Evolutionary conservation across 2,797 vertebrate genomes (phyloP).

Genomic region (Cottoperca gobio): DNA sequence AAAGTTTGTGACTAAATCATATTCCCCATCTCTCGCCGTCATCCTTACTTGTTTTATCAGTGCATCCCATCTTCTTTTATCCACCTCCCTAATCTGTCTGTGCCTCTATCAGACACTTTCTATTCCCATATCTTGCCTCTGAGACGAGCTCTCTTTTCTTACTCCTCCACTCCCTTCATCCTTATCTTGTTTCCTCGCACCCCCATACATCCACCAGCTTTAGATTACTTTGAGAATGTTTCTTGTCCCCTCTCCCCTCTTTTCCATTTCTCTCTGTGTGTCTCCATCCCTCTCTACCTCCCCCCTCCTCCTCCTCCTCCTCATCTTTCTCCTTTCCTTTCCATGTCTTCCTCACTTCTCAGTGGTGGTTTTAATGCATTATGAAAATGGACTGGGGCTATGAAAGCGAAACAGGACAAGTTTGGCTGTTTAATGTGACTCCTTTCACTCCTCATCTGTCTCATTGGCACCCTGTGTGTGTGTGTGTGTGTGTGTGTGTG

Average conservation of each 20-base stretch:
- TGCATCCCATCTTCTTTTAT: slow-evolving; percentile 75
- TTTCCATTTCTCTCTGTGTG: slow-evolving; percentile 44
- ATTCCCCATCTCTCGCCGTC: slow-evolving; percentile 60
- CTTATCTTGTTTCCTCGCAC: slow-evolving; percentile 74
- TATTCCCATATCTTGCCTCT: slow-evolving; percentile 72
- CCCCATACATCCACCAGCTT: slow-evolving; percentile 71
- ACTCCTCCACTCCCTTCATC: slow-evolving; percentile 68
- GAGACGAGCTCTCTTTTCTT: slow-evolving; percentile 68
- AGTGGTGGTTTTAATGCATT: slow-evolving; percentile 83
- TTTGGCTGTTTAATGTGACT: slow-evolving; percentile 82
- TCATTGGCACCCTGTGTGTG: slow-evolving; percentile 67
- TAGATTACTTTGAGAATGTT: slow-evolving; percentile 76
- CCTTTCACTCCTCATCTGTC: slow-evolving; percentile 80
- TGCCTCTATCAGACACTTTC: slow-evolving; percentile 72
- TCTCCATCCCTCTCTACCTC: slow-evolving; percentile 44
- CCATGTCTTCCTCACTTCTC: slow-evolving; percentile 70
- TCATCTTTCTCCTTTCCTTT: slow-evolving; percentile 46
- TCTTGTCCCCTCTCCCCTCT: slow-evolving; percentile 51
- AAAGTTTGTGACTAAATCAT: slow-evolving; percentile 68
- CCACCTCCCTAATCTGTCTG: slow-evolving; percentile 76
- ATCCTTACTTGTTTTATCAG: slow-evolving; percentile 73
- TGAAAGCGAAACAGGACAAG: slow-evolving; percentile 81
- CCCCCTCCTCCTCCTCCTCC: slow-evolving; percentile 11
- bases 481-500: slow-evolving; percentile 20
- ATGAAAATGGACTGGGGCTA: slow-evolving; percentile 84